Evolutionary conservation across 1,140 invertebrate species (phyloP), one percentile per base, ranked within the genome.

Genomic region (Neelides sp.): DNA sequence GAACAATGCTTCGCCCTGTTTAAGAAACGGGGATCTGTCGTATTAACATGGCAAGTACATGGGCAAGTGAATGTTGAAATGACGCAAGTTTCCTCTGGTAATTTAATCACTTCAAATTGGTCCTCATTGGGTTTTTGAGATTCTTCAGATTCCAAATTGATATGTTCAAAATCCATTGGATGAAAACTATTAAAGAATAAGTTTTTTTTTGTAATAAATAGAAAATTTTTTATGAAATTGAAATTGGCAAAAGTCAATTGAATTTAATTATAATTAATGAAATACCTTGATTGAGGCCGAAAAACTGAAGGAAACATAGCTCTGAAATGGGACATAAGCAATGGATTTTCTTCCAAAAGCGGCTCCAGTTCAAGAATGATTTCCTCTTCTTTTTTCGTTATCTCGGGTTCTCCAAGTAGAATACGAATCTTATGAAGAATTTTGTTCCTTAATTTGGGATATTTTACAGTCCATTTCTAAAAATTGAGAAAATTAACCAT

Each of bases 81-180:
- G n/a, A 57, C 27, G 2, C 22, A 19, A 4, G 41, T 49, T 50
- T 60, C 58, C 41, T 60, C 58, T 13, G 58, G 58, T 0, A 60
- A 24, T 22, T 51, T 57, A 1, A 60, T 47, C 13, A 42, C 19
- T 49, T 60, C 58, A 24, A 27, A 28, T 32, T 52, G 27, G 20
- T 23, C 28, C 5, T 34, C 54, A 19, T 44, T 41, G 13, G 22
- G 39, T 36, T 5, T 8, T 22, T 34, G 15, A 2, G 10, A 26
- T 7, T 47, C 46, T 19, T 60, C 58, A 22, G 45, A 27, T 24
- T 60, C 58, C 19, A 60, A 35, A 27, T 60, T 52, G 20, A 60
- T 40, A 34, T 54, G 48, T 46, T 60, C 58, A 50, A 52, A 60
- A 40, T 60, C 58, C 0, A 45, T 50, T 10, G 34, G n/a, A 12